Base-by-base conservation (phyloP, 2,113 vertebrate genomes). In the Rhizomys pruinosus region DNA sequence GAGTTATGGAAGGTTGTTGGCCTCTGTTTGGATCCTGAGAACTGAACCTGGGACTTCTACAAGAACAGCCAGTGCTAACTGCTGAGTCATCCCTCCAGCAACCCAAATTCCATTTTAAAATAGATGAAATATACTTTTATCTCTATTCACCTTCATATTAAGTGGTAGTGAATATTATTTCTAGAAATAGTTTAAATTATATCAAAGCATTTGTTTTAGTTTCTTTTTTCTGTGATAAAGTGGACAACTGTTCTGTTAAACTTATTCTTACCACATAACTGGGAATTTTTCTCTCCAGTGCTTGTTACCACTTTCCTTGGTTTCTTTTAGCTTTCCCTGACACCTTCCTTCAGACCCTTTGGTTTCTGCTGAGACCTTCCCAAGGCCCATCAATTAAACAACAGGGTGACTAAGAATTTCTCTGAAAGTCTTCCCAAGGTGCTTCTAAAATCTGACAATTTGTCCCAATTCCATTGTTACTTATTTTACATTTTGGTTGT, bases 41-140 rank as follows among this genome's bases (percentile, higher is more conserved):
- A 11, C 47, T 52, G 47, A 52, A 52, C 47, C 47, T 52, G 47
- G 47, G 47, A 7, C 11, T 52, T 52, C 47, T 52, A 11, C 47
- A 52, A 52, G 47, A 52, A 11, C 11, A 52, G 47, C 47, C 47
- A 52, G 47, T 52, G 47, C 47, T 52, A 52, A 52, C 47, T 11
- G 11, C 47, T 52, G 47, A 52, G 47, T 52, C 47, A 52, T 52
- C 47, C 11, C 47, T 52, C 47, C 47, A n/a, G n/a, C n/a, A n/a
- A n/a, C n/a, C n/a, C n/a, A 52, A 86, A 61, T 84, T 95, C 7
- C 6, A 44, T 68, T 92, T 84, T 64, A 63, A 63, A 88, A 34
- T 42, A 66, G 66, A 85, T 79, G 87, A 68, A 61, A 39, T 69
- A 4, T 17, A 79, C 61, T 59, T 89, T 77, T 25, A 76, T 42